phyloP scores from a whole-genome alignment of 2,797 vertebrate genomes.

The Balearica regulorum region DNA sequence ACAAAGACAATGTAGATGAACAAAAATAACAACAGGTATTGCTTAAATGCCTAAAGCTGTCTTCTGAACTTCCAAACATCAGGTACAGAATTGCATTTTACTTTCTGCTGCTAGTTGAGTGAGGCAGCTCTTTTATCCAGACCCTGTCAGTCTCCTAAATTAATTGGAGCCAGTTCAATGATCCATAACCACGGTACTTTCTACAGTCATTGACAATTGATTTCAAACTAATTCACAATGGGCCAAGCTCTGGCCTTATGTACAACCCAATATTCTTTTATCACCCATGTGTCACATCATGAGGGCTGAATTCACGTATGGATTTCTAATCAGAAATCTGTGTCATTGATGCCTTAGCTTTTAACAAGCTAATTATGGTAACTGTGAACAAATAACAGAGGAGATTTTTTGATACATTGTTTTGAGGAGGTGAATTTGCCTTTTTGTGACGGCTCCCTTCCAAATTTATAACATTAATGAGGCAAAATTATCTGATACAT shows the following conservation, averaged over 20 bases:
- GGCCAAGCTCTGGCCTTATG: background rate
- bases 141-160: conserved; percentile 33
- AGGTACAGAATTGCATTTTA: background rate
- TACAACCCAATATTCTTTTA: background rate
- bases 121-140: background rate
- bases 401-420: background rate
- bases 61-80: background rate
- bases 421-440: background rate
- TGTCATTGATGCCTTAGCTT: background rate
- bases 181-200: conserved; percentile 12
- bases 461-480: background rate
- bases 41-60: background rate
- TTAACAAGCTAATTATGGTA: background rate
- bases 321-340: background rate
- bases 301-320: background rate
- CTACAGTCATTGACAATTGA: conserved; percentile 14
- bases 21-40: background rate
- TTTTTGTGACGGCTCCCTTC: background rate
- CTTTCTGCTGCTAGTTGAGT: background rate
- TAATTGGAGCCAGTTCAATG: conserved; percentile 28
- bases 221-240: background rate
- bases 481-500: background rate
- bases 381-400: background rate
- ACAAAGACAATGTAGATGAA: background rate
- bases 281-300: background rate